Evolutionary conservation across 1,140 invertebrate genomes (phyloP).

Genomic region (Ephestia elutella): DNA sequence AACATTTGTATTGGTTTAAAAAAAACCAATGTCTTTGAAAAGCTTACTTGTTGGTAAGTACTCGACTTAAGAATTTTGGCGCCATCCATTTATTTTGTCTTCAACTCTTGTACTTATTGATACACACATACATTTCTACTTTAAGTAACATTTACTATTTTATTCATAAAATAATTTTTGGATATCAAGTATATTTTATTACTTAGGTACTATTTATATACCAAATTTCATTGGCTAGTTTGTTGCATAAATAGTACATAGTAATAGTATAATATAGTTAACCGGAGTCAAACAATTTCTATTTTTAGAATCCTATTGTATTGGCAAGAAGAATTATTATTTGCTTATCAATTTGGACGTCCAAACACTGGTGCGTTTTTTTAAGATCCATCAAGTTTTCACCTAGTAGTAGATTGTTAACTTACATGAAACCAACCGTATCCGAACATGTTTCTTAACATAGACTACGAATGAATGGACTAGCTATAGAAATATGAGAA

Average conservation of each 20-base stretch:
- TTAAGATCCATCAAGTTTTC: neutral
- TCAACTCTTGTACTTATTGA: neutral
- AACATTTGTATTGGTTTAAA: neutral
- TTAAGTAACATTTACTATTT: no score
- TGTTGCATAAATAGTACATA: no score
- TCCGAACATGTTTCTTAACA: neutral
- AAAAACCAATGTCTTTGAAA: neutral
- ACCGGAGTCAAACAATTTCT: neutral
- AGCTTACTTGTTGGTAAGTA: neutral
- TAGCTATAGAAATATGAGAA: neutral
- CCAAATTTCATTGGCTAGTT: no score
- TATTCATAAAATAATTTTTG: no score
- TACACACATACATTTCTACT: neutral
- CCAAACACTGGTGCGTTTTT: neutral
- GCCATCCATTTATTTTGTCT: neutral
- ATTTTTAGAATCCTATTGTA: neutral
- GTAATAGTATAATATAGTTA: no score
- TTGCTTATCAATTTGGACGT: neutral
- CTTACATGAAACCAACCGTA: neutral
- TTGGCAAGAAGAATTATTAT: neutral
- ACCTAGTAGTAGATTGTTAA: constrained; percentile 3
- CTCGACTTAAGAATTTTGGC: neutral
- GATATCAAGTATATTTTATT: no score
- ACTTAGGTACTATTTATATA: no score
- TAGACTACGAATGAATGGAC: neutral